Conservation (phyloP, 2,888 invertebrate species). For the Alloplasta piceator region DNA sequence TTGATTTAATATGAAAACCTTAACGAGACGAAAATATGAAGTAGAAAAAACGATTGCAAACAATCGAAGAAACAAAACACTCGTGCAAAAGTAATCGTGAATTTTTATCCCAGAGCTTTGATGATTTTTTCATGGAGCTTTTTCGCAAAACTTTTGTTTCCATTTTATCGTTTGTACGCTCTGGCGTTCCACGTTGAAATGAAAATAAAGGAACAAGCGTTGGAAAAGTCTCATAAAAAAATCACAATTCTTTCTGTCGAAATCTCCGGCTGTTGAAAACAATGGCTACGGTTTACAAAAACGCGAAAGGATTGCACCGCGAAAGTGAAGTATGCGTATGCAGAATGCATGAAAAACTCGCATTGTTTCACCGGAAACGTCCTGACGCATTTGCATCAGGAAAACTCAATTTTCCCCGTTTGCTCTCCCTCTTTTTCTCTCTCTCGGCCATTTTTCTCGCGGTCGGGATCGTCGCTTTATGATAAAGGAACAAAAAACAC, state of each 20-base stretch:
- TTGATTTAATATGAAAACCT: not conserved
- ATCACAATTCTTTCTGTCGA: not conserved
- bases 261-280: slow-evolving; percentile 5
- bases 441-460: slow-evolving; percentile 15
- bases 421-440: slow-evolving; percentile 9
- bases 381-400: slow-evolving; percentile 30
- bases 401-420: slow-evolving; percentile 57
- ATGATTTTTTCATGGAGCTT: not conserved
- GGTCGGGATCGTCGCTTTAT: slow-evolving; percentile 9
- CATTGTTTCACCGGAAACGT: slow-evolving; percentile 55
- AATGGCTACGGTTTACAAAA: slow-evolving; percentile 34
- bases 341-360: slow-evolving; percentile 7
- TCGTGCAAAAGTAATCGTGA: too few relatives aligned
- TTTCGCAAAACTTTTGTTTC: not conserved
- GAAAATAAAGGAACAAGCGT: slow-evolving; percentile 12
- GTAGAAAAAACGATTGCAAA: too few relatives aligned
- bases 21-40: slow-evolving; percentile 1
- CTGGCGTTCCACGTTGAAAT: not conserved
- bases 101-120: not conserved
- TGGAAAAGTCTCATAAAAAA: slow-evolving; percentile 17
- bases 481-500: slow-evolving; percentile 16
- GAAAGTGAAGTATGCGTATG: slow-evolving; percentile 11
- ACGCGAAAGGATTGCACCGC: slow-evolving; percentile 10
- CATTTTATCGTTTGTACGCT: slow-evolving; percentile 1
- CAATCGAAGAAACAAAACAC: too few relatives aligned